phyloP scores from a whole-genome alignment of 2,797 vertebrate species.

The Coregonus ussuriensis region DNA sequence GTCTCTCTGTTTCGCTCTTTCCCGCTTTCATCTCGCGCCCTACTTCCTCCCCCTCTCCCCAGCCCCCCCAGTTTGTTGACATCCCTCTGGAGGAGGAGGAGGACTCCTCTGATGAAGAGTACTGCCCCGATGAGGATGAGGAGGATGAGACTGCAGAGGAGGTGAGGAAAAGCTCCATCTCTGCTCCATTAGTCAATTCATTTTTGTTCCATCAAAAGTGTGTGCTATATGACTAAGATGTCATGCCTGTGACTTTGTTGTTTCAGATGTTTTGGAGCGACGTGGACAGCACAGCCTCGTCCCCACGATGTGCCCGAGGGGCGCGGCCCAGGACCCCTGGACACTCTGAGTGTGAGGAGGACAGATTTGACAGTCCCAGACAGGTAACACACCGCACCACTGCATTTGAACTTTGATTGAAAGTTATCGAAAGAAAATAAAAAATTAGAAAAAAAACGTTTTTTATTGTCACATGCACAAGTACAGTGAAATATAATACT shows the following conservation, averaged over 20 bases:
- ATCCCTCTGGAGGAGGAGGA: slow-evolving; percentile 92
- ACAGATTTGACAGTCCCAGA: slow-evolving; percentile 51
- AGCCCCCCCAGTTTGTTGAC: slow-evolving; percentile 94
- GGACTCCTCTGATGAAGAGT: slow-evolving; percentile 95
- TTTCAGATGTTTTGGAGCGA: slow-evolving; percentile 87
- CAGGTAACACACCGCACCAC: slow-evolving; percentile 34
- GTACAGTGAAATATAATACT: no score
- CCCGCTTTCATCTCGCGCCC: slow-evolving; percentile 82
- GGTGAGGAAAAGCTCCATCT: slow-evolving; percentile 59
- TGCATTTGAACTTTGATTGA: neutral
- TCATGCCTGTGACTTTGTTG: neutral
- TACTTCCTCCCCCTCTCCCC: slow-evolving; percentile 20
- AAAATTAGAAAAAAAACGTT: no score
- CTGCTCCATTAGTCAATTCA: neutral
- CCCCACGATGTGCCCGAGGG: slow-evolving; percentile 74
- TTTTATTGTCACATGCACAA: no score
- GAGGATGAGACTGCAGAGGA: slow-evolving; percentile 93
- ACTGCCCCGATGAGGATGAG: slow-evolving; percentile 91
- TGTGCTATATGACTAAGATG: neutral
- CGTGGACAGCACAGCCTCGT: slow-evolving; percentile 87
- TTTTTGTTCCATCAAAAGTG: neutral
- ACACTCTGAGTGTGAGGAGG: slow-evolving; percentile 65
- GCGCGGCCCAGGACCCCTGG: slow-evolving; percentile 54
- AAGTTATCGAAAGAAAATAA: no score
- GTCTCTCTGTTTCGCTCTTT: slow-evolving; percentile 2